Evolutionary conservation across 2,888 invertebrate genomes (phyloP).

Genomic region (Tiphia femorata): DNA sequence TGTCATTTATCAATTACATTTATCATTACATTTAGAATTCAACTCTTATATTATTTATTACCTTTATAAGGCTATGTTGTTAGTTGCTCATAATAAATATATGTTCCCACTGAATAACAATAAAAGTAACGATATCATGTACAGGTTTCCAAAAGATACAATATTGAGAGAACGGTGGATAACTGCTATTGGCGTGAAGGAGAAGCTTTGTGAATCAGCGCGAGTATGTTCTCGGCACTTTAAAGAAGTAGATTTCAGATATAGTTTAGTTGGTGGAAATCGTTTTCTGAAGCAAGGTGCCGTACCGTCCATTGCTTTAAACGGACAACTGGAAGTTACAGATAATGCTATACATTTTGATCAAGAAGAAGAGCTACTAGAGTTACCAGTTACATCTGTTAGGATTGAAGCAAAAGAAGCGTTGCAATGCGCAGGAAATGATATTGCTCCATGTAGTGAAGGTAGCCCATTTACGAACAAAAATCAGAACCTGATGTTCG

Average conservation of each 20-base stretch:
- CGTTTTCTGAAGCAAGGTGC: not conserved
- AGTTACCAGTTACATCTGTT: no score
- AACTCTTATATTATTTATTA: no score
- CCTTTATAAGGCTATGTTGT: no score
- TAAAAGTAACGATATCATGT: not conserved
- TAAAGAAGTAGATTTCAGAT: conserved; percentile 2
- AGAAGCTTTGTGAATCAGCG: not conserved
- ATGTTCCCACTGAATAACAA: not conserved
- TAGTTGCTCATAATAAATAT: no score
- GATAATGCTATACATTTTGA: no score
- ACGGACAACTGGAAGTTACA: not conserved
- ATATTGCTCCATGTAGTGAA: no score
- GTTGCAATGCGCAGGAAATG: no score
- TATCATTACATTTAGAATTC: not conserved
- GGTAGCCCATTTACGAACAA: no score
- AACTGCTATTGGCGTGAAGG: not conserved
- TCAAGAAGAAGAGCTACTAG: no score
- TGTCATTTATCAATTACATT: not conserved
- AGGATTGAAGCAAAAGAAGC: no score
- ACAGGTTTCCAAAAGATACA: conserved; percentile 3
- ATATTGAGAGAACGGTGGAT: not conserved
- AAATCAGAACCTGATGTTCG: no score
- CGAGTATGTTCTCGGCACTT: conserved; percentile 10
- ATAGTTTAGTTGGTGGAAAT: conserved; percentile 2
- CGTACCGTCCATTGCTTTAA: conserved; percentile 1